phyloP scores from a whole-genome alignment of 2,888 invertebrate genomes.

The Gisinianus flammeolus region DNA sequence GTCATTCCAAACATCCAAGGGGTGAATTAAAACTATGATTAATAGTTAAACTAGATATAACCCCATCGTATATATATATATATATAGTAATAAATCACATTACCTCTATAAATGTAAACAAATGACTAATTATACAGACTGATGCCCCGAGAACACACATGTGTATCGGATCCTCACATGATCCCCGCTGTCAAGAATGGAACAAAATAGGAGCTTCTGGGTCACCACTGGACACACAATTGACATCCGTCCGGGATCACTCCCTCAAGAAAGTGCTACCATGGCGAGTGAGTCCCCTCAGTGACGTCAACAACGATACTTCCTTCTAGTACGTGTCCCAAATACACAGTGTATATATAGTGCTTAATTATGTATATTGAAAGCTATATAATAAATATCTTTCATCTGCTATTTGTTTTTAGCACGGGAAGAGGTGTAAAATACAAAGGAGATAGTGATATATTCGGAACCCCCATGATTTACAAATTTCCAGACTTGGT shows the following conservation, averaged over 20 bases:
- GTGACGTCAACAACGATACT: constrained; percentile 47
- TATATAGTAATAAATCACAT: too few relatives aligned
- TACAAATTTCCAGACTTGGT: constrained; percentile 56
- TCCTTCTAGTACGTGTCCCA: constrained; percentile 49
- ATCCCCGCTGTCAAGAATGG: constrained; percentile 53
- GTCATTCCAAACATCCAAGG: constrained; percentile 50
- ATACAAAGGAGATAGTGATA: constrained; percentile 43
- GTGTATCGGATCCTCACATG: constrained; percentile 46
- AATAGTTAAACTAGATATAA: too few relatives aligned
- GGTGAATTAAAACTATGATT: constrained; percentile 39
- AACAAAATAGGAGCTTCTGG: constrained; percentile 49
- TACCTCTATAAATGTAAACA: too few relatives aligned
- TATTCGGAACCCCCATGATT: constrained; percentile 44
- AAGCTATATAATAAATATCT: too few relatives aligned
- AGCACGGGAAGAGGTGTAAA: constrained; percentile 56
- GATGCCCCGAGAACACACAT: constrained; percentile 46
- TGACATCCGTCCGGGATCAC: constrained; percentile 49
- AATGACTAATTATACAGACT: constrained; percentile 22
- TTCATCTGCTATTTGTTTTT: too few relatives aligned
- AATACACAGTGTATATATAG: neutral
- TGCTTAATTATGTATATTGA: too few relatives aligned
- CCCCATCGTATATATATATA: too few relatives aligned
- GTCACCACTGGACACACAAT: constrained; percentile 36
- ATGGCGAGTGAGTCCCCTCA: constrained; percentile 48
- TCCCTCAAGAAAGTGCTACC: constrained; percentile 55